Conservation (phyloP, 2,113 vertebrate genomes). For the Edolisoma coerulescens region DNA sequence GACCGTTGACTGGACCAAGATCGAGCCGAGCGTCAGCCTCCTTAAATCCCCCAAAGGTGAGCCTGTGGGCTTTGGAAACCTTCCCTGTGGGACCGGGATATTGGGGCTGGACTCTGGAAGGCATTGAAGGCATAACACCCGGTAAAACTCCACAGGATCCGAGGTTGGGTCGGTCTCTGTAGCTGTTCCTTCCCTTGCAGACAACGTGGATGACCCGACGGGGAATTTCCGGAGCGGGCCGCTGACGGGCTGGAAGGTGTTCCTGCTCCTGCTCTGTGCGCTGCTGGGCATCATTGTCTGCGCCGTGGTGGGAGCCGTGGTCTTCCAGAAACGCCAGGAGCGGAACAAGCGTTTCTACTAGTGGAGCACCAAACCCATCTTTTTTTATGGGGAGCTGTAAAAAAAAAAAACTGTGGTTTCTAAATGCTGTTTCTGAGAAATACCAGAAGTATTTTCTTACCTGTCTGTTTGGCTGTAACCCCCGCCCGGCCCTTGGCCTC, state of each 20-base stretch:
- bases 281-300: constrained; percentile 96
- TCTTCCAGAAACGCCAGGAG: constrained; percentile 97
- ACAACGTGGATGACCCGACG: constrained; percentile 94
- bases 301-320: constrained; percentile 93
- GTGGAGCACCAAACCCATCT: constrained; percentile 15
- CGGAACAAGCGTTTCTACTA: constrained; percentile 98
- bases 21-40: constrained; percentile 93
- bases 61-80: background rate
- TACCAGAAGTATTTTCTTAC: constrained; percentile 81
- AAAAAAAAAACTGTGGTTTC: constrained; percentile 75
- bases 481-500: background rate
- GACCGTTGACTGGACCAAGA: constrained; percentile 94
- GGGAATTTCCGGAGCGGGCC: constrained; percentile 94
- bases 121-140: rapidly evolving
- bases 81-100: rapidly evolving
- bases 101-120: background rate
- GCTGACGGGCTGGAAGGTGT: constrained; percentile 95
- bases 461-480: constrained; percentile 64
- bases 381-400: constrained; percentile 68
- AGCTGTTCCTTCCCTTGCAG: constrained; percentile 57
- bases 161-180: rapidly evolving
- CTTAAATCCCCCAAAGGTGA: constrained; percentile 96
- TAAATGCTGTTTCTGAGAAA: constrained; percentile 74
- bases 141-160: rapidly evolving
- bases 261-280: constrained; percentile 90